These are phyloP conservation scores for Clitarchus hookeri DNA, from an alignment of 2,888 invertebrate species.

Conservation along the genomic window DNA sequence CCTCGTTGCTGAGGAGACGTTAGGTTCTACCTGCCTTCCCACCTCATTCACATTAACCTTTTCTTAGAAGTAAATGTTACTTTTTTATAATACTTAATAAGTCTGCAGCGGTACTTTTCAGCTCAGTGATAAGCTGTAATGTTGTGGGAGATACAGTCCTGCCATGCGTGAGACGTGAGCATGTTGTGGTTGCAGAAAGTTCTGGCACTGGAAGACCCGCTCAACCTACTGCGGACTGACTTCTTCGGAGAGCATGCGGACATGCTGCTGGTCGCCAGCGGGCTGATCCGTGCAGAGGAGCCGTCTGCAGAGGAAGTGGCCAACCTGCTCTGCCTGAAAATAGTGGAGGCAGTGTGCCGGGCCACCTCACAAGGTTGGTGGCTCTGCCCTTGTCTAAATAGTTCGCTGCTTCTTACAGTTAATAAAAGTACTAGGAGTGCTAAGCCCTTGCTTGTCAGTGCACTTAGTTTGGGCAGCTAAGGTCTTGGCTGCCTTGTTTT, in stretches of 20 bases:
- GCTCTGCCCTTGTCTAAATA: not conserved
- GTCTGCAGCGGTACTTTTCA: not conserved
- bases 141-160: no score
- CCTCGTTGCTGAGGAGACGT: no score
- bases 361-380: slow-evolving; percentile 49
- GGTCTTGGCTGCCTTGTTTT: no score
- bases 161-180: no score
- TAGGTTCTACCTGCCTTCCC: no score
- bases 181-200: slow-evolving; percentile 53
- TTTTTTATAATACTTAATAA: not conserved
- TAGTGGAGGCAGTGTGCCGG: slow-evolving; percentile 55
- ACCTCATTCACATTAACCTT: no score
- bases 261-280: slow-evolving; percentile 64
- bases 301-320: slow-evolving; percentile 60
- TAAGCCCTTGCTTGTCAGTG: no score
- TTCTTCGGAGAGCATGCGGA: slow-evolving; percentile 58
- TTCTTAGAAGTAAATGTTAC: no score
- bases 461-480: not conserved
- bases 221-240: slow-evolving; percentile 59
- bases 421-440: no score
- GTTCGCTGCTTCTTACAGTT: no score
- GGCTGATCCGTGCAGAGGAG: slow-evolving; percentile 62
- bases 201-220: slow-evolving; percentile 58
- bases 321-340: slow-evolving; percentile 67
- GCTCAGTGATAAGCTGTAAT: no score